Evolutionary conservation across 2,113 vertebrate genomes (phyloP).

Genomic region (Heterotilapia buettikoferi): DNA sequence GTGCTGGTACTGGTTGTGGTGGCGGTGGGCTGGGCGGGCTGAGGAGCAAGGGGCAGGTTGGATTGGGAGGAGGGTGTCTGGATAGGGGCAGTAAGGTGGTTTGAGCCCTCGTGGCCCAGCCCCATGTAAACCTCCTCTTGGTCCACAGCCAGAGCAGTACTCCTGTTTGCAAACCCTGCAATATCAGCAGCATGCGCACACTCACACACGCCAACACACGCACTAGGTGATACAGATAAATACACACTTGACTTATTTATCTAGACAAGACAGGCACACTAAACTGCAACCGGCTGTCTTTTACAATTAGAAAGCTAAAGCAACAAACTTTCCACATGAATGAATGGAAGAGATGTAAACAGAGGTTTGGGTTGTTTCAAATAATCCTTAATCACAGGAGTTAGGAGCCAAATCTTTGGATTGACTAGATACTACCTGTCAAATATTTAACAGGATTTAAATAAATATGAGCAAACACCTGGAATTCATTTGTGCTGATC

Average conservation of each 20-base stretch:
- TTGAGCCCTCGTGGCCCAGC: constrained; percentile 34
- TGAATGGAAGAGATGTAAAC: not conserved
- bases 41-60: constrained; percentile 39
- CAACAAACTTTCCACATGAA: not conserved
- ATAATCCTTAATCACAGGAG: not conserved
- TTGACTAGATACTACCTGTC: not conserved
- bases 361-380: not conserved
- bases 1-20: constrained; percentile 42
- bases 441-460: not conserved
- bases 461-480: not conserved
- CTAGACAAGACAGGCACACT: not conserved
- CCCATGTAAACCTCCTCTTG: not conserved
- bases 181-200: constrained; percentile 14
- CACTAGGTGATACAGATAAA: not conserved
- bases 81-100: constrained; percentile 38
- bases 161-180: not conserved
- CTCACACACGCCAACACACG: not conserved
- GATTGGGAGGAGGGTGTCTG: constrained; percentile 17
- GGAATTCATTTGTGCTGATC: not conserved
- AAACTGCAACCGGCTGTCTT: not conserved
- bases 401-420: not conserved
- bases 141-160: not conserved
- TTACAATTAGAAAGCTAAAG: not conserved
- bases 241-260: not conserved
- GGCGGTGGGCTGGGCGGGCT: constrained; percentile 37